These are phyloP conservation scores for Scaptomyza tumidula DNA, from an alignment of 2,888 invertebrate species.

Conservation along the genomic window DNA sequence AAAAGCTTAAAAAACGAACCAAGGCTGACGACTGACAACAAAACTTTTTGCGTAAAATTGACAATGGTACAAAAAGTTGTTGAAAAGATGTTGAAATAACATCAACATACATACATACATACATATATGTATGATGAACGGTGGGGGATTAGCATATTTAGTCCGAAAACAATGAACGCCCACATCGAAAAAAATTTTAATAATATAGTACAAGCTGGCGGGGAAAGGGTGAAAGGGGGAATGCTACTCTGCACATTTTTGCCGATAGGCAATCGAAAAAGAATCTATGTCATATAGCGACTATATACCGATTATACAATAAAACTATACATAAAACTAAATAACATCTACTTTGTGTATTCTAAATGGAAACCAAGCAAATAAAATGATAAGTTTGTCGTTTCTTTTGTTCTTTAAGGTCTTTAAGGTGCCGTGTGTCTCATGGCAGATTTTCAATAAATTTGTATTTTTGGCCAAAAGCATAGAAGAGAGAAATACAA, in stretches of 20 bases:
- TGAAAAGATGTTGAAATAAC: constrained; percentile 15
- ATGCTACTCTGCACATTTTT: background rate
- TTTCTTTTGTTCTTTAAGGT: constrained; percentile 62
- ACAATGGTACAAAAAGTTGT: background rate
- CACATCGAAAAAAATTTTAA: constrained; percentile 10
- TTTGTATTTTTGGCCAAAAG: constrained; percentile 38
- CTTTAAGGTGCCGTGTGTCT: constrained; percentile 4
- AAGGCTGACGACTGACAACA: background rate
- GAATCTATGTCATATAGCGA: constrained; percentile 14
- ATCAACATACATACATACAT: background rate
- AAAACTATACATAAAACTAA: background rate
- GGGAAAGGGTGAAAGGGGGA: background rate
- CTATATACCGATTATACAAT: background rate
- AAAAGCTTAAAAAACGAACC: background rate
- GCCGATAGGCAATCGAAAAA: constrained; percentile 53
- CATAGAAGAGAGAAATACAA: constrained; percentile 2
- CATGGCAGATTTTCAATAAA: constrained; percentile 66
- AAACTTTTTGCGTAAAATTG: background rate
- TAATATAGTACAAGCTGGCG: background rate
- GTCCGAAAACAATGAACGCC: constrained; percentile 45
- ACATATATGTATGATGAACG: background rate
- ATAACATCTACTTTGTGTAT: constrained; percentile 17
- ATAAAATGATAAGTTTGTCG: constrained; percentile 53
- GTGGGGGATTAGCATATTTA: constrained; percentile 35
- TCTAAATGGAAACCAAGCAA: constrained; percentile 5